A percentile compares a stretch with the other conserved stretches of the same genome.
phyloP scores from a whole-genome alignment of 2,888 invertebrate genomes.

The Andrena haemorrhoa region DNA sequence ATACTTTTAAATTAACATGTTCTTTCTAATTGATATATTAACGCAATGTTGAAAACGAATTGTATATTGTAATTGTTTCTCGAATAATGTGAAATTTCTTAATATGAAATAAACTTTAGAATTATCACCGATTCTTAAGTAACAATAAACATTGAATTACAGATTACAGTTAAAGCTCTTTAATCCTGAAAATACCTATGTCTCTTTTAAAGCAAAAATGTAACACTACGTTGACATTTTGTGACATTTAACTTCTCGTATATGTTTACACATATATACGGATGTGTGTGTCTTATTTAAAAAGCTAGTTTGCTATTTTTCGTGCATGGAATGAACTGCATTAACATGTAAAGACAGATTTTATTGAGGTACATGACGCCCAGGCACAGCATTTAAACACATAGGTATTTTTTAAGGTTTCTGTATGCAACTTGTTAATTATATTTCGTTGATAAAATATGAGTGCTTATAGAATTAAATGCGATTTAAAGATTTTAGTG shows the following conservation, averaged over 20 bases:
- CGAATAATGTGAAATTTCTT: conserved; percentile 43
- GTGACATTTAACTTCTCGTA: conserved; percentile 6
- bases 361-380: conserved; percentile 3
- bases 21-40: conserved; percentile 15
- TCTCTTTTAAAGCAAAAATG: conserved; percentile 15
- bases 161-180: conserved; percentile 45
- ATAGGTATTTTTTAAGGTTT: conserved; percentile 54
- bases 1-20: conserved; percentile 17
- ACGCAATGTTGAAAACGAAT: conserved; percentile 23
- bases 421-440: conserved; percentile 43
- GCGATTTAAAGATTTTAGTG: conserved; percentile 55
- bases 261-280: conserved; percentile 4
- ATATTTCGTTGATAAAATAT: conserved; percentile 39
- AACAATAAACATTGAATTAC: conserved; percentile 46
- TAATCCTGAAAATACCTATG: conserved; percentile 57
- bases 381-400: conserved; percentile 40
- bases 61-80: conserved; percentile 37
- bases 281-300: not conserved
- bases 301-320: conserved; percentile 21
- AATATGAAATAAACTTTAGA: conserved; percentile 40
- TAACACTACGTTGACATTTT: conserved; percentile 18
- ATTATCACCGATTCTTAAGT: conserved; percentile 45
- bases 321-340: conserved; percentile 12
- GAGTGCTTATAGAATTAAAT: conserved; percentile 46
- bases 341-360: conserved; percentile 22